phyloP scores from a whole-genome alignment of 1,140 invertebrate species.

The Anthonomus grandis region DNA sequence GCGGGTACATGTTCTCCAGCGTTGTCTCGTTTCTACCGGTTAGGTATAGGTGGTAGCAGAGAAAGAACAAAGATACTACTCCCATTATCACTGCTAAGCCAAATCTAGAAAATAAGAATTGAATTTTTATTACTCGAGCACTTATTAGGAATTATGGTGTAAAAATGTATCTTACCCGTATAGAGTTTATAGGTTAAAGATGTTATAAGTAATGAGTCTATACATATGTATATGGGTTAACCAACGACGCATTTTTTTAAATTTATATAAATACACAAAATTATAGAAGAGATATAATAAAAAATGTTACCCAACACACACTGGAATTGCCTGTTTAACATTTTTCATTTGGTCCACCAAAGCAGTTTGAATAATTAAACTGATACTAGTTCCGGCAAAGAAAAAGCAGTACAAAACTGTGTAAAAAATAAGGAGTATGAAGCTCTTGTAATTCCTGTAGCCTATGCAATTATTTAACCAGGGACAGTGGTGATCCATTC shows the following conservation, averaged over 20 bases:
- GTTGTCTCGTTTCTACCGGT: conserved; percentile 40
- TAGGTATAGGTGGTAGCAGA: conserved; percentile 32
- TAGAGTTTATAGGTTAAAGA: too few relatives aligned
- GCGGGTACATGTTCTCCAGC: conserved; percentile 74
- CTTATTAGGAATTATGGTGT: too few relatives aligned
- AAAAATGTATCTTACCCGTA: too few relatives aligned
- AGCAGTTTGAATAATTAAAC: background rate
- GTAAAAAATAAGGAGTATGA: conserved; percentile 37
- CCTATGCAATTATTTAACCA: conserved; percentile 77
- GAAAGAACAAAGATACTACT: conserved; percentile 25
- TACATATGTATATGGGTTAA: too few relatives aligned
- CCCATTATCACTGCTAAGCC: conserved; percentile 20
- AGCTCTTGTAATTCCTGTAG: conserved; percentile 42
- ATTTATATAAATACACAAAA: background rate
- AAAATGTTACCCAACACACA: conserved; percentile 17
- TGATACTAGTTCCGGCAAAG: conserved; percentile 25
- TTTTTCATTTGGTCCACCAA: too few relatives aligned
- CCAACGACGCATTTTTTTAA: too few relatives aligned
- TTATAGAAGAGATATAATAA: background rate
- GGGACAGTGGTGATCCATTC: conserved; percentile 74
- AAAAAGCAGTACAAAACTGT: conserved; percentile 34
- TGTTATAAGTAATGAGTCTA: too few relatives aligned
- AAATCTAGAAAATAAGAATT: conserved; percentile 34
- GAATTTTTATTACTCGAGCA: background rate
- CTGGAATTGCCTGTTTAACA: background rate